Conservation (phyloP, 1,140 invertebrate species). For the Mamestra configurata region DNA sequence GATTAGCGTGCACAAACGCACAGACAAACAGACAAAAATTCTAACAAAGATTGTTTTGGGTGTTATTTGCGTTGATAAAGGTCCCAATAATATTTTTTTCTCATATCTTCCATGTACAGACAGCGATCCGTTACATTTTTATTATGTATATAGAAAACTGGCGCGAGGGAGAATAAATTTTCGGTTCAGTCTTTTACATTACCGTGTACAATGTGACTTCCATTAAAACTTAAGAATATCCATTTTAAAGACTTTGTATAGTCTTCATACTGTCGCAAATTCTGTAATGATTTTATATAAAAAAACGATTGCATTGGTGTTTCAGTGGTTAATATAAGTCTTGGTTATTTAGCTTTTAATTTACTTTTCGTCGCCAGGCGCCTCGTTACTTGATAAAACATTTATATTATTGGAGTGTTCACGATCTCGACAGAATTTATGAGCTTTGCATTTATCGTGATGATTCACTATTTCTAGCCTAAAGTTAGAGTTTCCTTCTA, state of each 20-base stretch:
- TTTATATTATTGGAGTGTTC: constrained; percentile 68
- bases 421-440: constrained; percentile 89
- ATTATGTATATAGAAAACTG: too few relatives aligned
- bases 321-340: neutral
- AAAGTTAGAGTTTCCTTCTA: constrained; percentile 92
- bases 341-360: constrained; percentile 7
- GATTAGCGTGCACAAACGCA: too few relatives aligned
- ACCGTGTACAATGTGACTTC: constrained; percentile 1
- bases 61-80: too few relatives aligned
- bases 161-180: neutral
- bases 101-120: too few relatives aligned
- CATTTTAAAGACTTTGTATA: neutral
- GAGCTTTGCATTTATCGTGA: constrained; percentile 93
- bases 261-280: too few relatives aligned
- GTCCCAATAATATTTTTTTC: too few relatives aligned
- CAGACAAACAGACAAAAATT: too few relatives aligned
- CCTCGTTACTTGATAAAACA: neutral
- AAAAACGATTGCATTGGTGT: neutral
- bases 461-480: constrained; percentile 93
- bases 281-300: too few relatives aligned
- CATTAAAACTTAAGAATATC: neutral
- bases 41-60: too few relatives aligned
- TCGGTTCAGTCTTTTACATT: neutral
- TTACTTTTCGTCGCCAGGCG: constrained; percentile 7
- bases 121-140: too few relatives aligned